A percentile compares a stretch with the other conserved stretches of the same genome.
phyloP scores from a whole-genome alignment of 2,797 vertebrate species.

The Alcedo atthis region DNA sequence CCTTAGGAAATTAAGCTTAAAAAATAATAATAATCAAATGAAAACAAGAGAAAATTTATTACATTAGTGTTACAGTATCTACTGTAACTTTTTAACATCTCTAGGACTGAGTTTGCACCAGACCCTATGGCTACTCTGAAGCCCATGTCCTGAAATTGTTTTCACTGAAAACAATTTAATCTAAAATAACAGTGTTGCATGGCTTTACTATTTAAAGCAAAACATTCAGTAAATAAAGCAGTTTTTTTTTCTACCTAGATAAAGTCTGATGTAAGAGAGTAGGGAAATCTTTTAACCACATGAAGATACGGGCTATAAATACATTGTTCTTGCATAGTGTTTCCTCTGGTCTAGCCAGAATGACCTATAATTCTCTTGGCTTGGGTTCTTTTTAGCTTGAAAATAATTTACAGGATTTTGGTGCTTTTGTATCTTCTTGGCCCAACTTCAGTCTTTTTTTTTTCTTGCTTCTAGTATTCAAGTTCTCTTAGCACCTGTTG shows the following conservation, averaged over 20 bases:
- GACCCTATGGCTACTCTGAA: background rate
- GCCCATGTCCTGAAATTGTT: background rate
- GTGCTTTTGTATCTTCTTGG: constrained; percentile 6
- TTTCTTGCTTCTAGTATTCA: constrained; percentile 39
- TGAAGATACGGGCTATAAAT: background rate
- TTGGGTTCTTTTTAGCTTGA: constrained; percentile 15
- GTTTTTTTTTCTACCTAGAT: background rate
- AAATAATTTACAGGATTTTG: background rate
- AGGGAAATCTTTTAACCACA: background rate
- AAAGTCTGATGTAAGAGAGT: background rate
- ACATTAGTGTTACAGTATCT: background rate
- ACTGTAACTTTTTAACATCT: background rate
- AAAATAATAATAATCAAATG: background rate
- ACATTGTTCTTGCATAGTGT: background rate
- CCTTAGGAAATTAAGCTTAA: background rate
- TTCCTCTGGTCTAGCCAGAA: constrained; percentile 17
- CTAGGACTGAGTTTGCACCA: background rate
- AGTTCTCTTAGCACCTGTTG: constrained; percentile 72
- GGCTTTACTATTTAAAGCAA: background rate
- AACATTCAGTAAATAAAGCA: background rate
- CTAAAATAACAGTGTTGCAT: background rate
- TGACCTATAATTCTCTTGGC: background rate
- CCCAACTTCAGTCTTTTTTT: background rate
- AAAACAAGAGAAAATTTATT: background rate
- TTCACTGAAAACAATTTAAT: background rate